Conservation (phyloP, 2,888 invertebrate genomes). For the Drepanosiphum platanoidis region DNA sequence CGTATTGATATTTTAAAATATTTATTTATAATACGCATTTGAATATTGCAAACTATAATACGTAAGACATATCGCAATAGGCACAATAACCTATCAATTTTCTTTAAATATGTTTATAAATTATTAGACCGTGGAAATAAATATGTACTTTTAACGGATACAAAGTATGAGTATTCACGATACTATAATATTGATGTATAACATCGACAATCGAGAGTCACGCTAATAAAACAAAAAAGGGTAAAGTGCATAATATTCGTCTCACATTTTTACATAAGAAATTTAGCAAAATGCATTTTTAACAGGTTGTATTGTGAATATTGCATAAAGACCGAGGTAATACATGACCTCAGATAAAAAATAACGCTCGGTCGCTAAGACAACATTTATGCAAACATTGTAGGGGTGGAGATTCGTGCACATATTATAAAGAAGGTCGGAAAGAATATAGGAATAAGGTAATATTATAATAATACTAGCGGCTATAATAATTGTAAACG, state of each 20-base stretch:
- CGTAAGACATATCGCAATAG: neutral
- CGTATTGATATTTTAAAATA: too few relatives aligned
- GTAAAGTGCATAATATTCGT: neutral
- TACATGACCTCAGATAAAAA: conserved; percentile 30
- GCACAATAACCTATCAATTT: neutral
- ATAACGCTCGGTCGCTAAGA: conserved; percentile 31
- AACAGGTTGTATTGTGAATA: conserved; percentile 33
- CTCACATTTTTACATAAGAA: neutral
- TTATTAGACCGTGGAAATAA: neutral
- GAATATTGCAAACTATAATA: neutral
- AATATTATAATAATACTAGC: neutral
- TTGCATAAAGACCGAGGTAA: neutral
- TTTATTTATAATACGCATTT: neutral
- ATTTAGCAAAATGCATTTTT: conserved; percentile 45
- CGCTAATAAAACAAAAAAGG: neutral
- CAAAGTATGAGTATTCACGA: neutral
- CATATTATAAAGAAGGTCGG: neutral
- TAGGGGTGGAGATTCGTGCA: neutral
- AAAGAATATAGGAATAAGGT: neutral
- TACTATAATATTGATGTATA: conserved; percentile 1
- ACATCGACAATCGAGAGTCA: neutral
- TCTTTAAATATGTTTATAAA: neutral
- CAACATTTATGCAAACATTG: conserved; percentile 49
- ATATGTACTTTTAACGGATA: neutral
- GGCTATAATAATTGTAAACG: neutral